These are phyloP conservation scores for Microtus pennsylvanicus DNA, from an alignment of 2,113 vertebrate species.

Conservation along the genomic window DNA sequence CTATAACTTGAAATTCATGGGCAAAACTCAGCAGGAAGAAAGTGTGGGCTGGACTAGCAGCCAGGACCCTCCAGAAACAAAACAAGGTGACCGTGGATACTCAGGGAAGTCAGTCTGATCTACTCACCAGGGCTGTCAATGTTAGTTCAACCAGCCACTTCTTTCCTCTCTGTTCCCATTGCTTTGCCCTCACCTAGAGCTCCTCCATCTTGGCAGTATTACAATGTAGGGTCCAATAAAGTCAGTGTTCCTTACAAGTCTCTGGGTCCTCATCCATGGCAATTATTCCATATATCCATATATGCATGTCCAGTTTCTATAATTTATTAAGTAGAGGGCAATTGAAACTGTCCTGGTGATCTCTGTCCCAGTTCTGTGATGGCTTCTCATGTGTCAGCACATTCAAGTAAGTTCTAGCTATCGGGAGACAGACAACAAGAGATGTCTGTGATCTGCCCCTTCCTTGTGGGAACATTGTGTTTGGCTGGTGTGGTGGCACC, in stretches of 20 bases:
- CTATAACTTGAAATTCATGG: not conserved
- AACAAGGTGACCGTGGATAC: not conserved
- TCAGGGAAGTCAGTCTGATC: not conserved
- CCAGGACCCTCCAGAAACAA: not conserved
- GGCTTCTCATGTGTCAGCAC: not conserved
- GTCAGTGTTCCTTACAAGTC: not conserved
- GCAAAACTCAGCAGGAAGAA: not conserved
- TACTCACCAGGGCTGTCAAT: not conserved
- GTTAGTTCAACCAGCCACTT: not conserved
- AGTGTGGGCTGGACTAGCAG: not conserved
- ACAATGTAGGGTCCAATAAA: not conserved
- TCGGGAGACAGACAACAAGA: not conserved
- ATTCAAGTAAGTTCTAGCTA: not conserved
- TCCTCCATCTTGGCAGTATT: not conserved
- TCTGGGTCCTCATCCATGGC: not conserved
- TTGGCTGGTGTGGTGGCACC: not conserved
- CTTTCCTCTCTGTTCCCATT: fast-evolving
- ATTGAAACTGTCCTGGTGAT: not conserved
- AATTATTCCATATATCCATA: not conserved
- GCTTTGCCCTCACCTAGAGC: not conserved
- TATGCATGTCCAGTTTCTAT: not conserved
- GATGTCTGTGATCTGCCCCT: not conserved
- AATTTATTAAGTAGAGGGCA: not conserved
- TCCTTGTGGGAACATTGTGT: not conserved
- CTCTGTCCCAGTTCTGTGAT: not conserved